A percentile compares a stretch with the other conserved stretches of the same genome.
Conservation (phyloP, 2,113 vertebrate genomes). For the Parus major region DNA sequence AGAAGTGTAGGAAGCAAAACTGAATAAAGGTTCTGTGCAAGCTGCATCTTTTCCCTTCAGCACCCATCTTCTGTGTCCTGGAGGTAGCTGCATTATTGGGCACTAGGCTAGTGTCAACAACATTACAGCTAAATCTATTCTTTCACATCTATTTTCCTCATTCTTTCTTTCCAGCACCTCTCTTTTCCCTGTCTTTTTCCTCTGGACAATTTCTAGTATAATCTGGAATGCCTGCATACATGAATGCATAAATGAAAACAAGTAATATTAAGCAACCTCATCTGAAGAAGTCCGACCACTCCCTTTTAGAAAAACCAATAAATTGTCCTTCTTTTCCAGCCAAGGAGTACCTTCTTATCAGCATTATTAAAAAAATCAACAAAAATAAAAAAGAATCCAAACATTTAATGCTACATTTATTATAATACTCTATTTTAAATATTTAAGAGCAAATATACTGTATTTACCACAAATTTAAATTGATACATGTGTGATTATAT, state of each 20-base stretch:
- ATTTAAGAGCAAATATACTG: constrained; percentile 1
- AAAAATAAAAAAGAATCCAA: background rate
- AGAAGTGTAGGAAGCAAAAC: background rate
- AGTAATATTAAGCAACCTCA: background rate
- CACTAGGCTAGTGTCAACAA: background rate
- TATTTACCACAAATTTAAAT: background rate
- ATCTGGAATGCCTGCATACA: background rate
- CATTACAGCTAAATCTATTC: background rate
- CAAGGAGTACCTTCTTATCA: background rate
- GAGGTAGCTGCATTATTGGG: background rate
- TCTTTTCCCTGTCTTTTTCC: background rate
- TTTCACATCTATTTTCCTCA: background rate
- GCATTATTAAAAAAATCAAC: background rate
- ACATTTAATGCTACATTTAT: background rate
- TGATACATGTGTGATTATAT: background rate
- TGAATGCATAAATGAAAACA: background rate
- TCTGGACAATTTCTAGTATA: background rate
- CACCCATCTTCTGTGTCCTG: background rate
- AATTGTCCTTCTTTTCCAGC: background rate
- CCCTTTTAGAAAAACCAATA: background rate
- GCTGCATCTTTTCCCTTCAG: background rate
- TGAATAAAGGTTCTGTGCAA: background rate
- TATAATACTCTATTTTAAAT: background rate
- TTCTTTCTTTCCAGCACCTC: background rate
- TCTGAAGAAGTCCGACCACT: background rate